phyloP scores from a whole-genome alignment of 2,888 invertebrate genomes.

The Epinotia nisella region DNA sequence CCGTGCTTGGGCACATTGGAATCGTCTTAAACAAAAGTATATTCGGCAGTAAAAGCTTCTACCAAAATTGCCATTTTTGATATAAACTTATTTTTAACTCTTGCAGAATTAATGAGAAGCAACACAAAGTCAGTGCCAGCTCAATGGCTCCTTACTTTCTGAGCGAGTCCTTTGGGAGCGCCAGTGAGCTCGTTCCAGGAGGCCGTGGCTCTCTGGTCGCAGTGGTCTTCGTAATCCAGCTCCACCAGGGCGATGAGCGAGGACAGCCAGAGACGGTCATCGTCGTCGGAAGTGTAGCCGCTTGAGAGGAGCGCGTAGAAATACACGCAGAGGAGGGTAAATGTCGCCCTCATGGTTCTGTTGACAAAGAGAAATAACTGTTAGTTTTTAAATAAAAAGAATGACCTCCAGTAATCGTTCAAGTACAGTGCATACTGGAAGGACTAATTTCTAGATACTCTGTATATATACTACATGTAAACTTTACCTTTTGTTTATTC shows the following conservation, averaged over 20 bases:
- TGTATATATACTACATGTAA: too few species aligned
- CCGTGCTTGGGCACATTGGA: too few species aligned
- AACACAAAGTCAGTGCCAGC: background rate
- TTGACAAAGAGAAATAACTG: conserved; percentile 45
- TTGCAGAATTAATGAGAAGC: background rate
- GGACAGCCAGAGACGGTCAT: conserved; percentile 70
- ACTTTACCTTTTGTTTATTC: too few species aligned
- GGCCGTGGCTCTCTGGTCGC: conserved; percentile 70
- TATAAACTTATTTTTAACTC: too few species aligned
- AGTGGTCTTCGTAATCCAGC: conserved; percentile 78
- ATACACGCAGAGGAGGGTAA: conserved; percentile 62
- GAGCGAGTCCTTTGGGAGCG: conserved; percentile 63
- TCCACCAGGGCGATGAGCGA: conserved; percentile 76
- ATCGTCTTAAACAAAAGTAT: too few species aligned
- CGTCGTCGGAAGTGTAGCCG: conserved; percentile 68
- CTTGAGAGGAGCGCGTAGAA: conserved; percentile 68
- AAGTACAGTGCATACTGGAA: background rate
- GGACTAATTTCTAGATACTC: too few species aligned
- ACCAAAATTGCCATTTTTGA: too few species aligned
- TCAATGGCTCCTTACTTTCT: conserved; percentile 58
- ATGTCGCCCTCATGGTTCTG: conserved; percentile 71
- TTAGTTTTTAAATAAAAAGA: background rate
- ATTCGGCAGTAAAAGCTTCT: too few species aligned
- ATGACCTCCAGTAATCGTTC: background rate
- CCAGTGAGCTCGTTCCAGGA: conserved; percentile 75